Evolutionary conservation across 64 coral and sea anemone species (phyloP), one percentile per base, ranked within the genome.

Genomic region (Porites lutea): DNA sequence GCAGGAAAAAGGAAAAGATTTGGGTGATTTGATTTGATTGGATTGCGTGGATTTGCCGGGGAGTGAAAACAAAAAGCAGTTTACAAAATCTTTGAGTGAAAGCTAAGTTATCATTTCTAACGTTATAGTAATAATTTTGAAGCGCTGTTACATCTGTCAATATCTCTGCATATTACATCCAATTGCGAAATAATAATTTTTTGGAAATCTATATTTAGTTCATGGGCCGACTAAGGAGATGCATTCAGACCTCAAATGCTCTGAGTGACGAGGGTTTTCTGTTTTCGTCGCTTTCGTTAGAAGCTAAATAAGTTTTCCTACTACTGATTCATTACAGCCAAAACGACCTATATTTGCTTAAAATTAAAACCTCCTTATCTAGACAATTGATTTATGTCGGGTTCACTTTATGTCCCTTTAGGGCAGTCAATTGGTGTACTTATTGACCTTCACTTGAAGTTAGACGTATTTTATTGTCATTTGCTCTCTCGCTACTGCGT

Each of bases 291-390:
- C 8, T 55, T 78, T 69, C 16, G 13, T 4, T 6, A 12, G 23
- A 13, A 62, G 12, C 1, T 46, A 2, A n/a, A 76, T 16, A 16
- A 5, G 13, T 13, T 57, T 57, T 12, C 67, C 8, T 51, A 51
- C 49, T 19, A 13, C 59, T 22, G 11, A 14, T 82, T 4, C n/a
- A n/a, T 19, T 65, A 18, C 37, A 45, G 43, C 37, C 16, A 48
- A 82, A 82, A 48, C 48, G 14, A 3, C 19, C 21, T 20, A 48
- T 16, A 82, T 19, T 73, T 73, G 71, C 43, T 76, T 76, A 48
- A 19, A 84, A 51, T 51, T 84, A 68, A 52, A 68, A 84, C 61
- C 63, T 27, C 18, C 47, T 69, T 50, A 84, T 84, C 61, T 52
- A 59, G 14, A 2, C 22, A 51, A 4, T 52, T 51, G 81, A 84